phyloP scores from a whole-genome alignment of 2,113 vertebrate species.

The Cranoglanis bouderius region DNA sequence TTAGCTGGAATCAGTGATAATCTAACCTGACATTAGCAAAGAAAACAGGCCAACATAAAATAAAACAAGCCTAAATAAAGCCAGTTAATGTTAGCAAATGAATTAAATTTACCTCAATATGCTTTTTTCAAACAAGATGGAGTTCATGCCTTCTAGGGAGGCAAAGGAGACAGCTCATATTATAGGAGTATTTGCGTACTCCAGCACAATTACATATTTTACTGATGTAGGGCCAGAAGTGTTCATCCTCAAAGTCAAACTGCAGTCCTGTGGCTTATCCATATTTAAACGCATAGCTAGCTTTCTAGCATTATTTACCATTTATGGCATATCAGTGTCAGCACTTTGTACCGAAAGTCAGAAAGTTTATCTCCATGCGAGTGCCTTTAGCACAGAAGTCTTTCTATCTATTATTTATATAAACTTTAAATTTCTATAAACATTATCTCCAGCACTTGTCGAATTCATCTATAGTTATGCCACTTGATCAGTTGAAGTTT shows the following conservation, averaged over 20 bases:
- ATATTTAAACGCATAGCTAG: neutral
- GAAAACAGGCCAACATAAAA: neutral
- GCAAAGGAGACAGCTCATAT: no score
- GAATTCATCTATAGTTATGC: no score
- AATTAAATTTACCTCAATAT: neutral
- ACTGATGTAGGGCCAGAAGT: neutral
- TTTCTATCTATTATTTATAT: neutral
- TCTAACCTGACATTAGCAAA: neutral
- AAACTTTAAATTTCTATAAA: neutral
- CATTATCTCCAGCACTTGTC: neutral
- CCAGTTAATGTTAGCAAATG: neutral
- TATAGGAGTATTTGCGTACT: neutral
- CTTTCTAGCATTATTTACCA: neutral
- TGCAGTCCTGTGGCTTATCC: neutral
- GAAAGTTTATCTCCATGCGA: neutral
- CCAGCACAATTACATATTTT: neutral
- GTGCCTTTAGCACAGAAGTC: neutral
- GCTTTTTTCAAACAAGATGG: neutral
- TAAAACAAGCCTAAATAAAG: neutral
- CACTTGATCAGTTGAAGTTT: no score
- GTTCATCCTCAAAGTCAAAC: no score
- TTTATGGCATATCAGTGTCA: neutral
- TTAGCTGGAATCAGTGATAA: neutral
- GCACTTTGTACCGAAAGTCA: neutral
- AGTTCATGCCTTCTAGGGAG: no score